Base-by-base conservation (phyloP, 1,140 invertebrate genomes). In the Potamilus streckersoni region DNA sequence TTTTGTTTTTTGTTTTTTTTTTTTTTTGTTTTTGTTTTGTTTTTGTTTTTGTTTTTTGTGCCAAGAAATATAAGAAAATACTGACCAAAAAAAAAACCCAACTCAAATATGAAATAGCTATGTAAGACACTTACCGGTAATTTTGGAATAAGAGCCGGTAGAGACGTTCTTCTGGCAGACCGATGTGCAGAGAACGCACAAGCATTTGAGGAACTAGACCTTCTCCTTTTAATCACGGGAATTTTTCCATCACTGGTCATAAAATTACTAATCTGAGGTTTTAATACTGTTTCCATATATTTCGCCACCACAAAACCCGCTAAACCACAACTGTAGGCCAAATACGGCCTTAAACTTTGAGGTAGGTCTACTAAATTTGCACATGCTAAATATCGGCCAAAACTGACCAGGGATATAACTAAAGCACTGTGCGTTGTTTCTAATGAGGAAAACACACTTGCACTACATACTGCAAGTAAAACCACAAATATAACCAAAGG, bases 121-220 rank as follows among this genome's bases (percentile, higher is more conserved):
- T 8, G 0, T 49, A 62, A 62, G 60, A 17, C 31, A 77, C 84
- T 82, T 79, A 89, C 88, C 87, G 88, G 87, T 76, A 81, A 84
- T 79, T 88, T 89, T 79, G 88, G 87, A 67, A 89, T 88, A 61
- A 90, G 81, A 14, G 88, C 88, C 56, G 89, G 89, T 69, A 90
- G 80, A 17, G 89, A 90, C 19, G 88, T 90, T 31, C 89, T 79
- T 63, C 89, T 78, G 0, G 81, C 79, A n/a, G 83, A 82, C 56
- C 86, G 81, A 70, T 84, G 82, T 60, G 84, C 80, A 38, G 85
- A 79, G 70, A 87, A 88, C 49, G 82, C 79, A 76, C 88, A 84
- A 13, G 84, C 79, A 59, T 79, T 84, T 8, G 87, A 83, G 19
- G 89, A 84, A 78, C 86, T 89, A 0, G 88, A 89, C n/a, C 89